Evolutionary conservation across 2,113 vertebrate species (phyloP).

Genomic region (Hucho hucho): DNA sequence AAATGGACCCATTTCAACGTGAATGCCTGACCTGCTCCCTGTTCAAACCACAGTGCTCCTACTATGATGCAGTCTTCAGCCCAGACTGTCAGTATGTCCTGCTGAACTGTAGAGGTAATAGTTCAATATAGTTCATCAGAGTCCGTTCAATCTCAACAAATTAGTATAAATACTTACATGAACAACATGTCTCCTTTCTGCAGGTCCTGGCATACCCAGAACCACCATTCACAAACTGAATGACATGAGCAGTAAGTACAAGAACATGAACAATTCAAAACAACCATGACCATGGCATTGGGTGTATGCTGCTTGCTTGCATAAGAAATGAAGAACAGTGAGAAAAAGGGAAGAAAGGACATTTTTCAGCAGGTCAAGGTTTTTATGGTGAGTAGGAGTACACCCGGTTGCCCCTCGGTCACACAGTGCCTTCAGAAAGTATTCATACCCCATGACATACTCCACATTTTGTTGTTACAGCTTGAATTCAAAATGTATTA

Average conservation of each 20-base stretch:
- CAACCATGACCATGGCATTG: not conserved
- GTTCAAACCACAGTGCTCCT: constrained; percentile 60
- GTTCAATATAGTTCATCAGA: not conserved
- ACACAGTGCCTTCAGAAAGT: no score
- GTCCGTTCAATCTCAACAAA: not conserved
- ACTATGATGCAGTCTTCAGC: constrained; percentile 55
- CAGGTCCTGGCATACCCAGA: constrained; percentile 70
- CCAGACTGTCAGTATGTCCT: constrained; percentile 54
- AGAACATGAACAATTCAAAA: constrained; percentile 12
- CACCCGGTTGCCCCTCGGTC: no score
- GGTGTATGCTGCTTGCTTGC: not conserved
- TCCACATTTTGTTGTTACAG: no score
- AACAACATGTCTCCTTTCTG: not conserved
- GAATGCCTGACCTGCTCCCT: constrained; percentile 70
- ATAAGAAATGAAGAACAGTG: no score
- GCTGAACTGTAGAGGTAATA: constrained; percentile 67
- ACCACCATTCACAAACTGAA: constrained; percentile 62
- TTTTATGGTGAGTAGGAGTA: no score
- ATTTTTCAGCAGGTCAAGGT: no score
- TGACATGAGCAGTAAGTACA: constrained; percentile 61
- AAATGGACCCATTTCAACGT: constrained; percentile 49
- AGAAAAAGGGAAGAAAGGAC: no score
- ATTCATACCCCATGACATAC: no score
- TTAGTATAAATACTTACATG: no score
- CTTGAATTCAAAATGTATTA: no score